phyloP scores from a whole-genome alignment of 2,888 invertebrate species.

The Tanypteryx hageni region DNA sequence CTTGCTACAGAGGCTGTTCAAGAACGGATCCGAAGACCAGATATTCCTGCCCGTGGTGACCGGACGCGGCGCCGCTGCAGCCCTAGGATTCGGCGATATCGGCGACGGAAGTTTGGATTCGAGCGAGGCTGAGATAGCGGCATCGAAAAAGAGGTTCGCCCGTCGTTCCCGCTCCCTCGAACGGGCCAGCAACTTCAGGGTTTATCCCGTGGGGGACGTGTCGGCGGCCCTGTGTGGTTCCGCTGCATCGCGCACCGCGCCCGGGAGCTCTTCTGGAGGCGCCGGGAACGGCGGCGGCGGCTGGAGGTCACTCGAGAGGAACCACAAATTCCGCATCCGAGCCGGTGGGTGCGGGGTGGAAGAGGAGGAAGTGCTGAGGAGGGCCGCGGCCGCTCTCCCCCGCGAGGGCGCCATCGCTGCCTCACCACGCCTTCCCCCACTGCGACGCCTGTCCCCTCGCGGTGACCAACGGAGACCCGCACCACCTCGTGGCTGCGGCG shows the following conservation, averaged over 20 bases:
- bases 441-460: constrained; percentile 65
- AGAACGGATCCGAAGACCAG: constrained; percentile 65
- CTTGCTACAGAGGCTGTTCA: constrained; percentile 62
- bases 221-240: not conserved
- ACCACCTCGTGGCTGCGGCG: constrained; percentile 26
- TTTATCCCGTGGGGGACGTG: constrained; percentile 15
- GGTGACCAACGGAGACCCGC: constrained; percentile 54
- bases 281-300: constrained; percentile 38
- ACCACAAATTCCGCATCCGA: constrained; percentile 69
- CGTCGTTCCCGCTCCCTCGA: constrained; percentile 68
- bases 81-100: constrained; percentile 11
- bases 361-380: constrained; percentile 42
- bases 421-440: constrained; percentile 65
- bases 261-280: not conserved
- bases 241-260: not conserved
- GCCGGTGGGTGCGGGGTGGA: constrained; percentile 41
- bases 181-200: constrained; percentile 67
- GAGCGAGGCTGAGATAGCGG: constrained; percentile 2
- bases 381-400: constrained; percentile 29
- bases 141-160: constrained; percentile 64
- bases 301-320: constrained; percentile 70
- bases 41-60: constrained; percentile 51
- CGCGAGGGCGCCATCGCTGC: constrained; percentile 12
- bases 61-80: not conserved
- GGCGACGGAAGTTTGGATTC: not conserved